phyloP scores from a whole-genome alignment of 2,797 vertebrate species.

The Brachyalestes nurse region DNA sequence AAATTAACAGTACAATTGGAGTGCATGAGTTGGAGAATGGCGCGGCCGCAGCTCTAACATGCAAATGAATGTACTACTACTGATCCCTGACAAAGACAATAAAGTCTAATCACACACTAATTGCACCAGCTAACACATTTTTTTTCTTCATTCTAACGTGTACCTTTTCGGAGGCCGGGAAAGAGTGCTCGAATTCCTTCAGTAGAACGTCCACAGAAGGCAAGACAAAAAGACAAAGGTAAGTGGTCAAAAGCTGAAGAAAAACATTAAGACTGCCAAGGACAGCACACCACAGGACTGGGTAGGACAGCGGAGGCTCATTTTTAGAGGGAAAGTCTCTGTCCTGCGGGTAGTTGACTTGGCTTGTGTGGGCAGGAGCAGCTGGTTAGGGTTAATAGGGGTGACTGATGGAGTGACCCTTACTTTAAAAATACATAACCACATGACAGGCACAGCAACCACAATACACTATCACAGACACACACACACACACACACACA shows the following conservation, averaged over 20 bases:
- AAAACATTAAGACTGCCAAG: slow-evolving; percentile 15
- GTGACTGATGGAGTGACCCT: slow-evolving; percentile 38
- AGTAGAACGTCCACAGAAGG: slow-evolving; percentile 7
- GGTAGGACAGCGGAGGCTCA: slow-evolving; percentile 12
- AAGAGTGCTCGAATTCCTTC: slow-evolving; percentile 48
- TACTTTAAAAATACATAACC: slow-evolving; percentile 67
- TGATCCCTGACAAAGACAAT: slow-evolving; percentile 48
- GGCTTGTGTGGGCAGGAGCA: slow-evolving; percentile 43
- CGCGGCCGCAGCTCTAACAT: slow-evolving; percentile 39
- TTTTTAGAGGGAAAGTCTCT: slow-evolving; percentile 10
- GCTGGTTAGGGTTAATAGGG: slow-evolving; percentile 46
- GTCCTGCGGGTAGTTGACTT: slow-evolving; percentile 15
- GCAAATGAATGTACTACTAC: slow-evolving; percentile 42
- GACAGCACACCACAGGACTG: slow-evolving; percentile 13
- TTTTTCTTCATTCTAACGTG: slow-evolving; percentile 4
- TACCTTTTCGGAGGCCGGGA: slow-evolving; percentile 41
- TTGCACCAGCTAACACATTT: slow-evolving; percentile 39
- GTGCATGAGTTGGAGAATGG: slow-evolving; percentile 40
- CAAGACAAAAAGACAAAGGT: slow-evolving; percentile 32
- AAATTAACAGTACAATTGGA: slow-evolving; percentile 49
- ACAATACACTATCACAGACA: slow-evolving; percentile 63
- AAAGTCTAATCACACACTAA: slow-evolving; percentile 46
- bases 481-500: slow-evolving; percentile 61
- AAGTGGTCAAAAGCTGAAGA: slow-evolving; percentile 17
- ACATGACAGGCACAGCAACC: slow-evolving; percentile 61